Evolutionary conservation across 2,888 invertebrate species (phyloP).

Genomic region (Perizoma flavofasciatum): DNA sequence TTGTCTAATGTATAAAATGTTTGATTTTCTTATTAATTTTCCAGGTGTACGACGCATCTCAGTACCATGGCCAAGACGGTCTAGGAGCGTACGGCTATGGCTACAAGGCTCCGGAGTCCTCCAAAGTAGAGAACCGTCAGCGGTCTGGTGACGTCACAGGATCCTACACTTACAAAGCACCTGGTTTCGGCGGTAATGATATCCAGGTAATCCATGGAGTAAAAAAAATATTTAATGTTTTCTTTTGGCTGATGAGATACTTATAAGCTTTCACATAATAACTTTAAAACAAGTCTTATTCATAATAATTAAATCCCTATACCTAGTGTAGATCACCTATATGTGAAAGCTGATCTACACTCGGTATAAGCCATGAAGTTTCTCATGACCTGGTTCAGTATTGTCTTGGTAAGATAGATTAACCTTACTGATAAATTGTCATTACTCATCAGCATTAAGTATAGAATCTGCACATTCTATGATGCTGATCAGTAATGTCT

Average conservation of each 20-base stretch:
- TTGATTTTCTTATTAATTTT: conserved; percentile 5
- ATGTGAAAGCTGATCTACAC: too few relatives aligned
- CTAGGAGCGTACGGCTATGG: conserved; percentile 89
- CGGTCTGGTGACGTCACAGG: conserved; percentile 87
- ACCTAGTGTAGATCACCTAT: too few relatives aligned
- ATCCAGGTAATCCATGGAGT: conserved; percentile 75
- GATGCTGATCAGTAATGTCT: neutral
- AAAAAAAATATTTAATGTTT: too few relatives aligned
- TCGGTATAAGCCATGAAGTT: too few relatives aligned
- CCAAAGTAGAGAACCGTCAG: conserved; percentile 88
- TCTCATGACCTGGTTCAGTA: too few relatives aligned
- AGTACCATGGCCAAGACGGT: conserved; percentile 89
- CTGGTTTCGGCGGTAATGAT: conserved; percentile 65
- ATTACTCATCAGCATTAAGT: too few relatives aligned
- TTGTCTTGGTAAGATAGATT: too few relatives aligned
- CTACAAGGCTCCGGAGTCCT: conserved; percentile 88
- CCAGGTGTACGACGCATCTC: conserved; percentile 86
- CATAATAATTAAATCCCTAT: too few relatives aligned
- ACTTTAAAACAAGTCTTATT: too few relatives aligned
- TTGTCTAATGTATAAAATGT: neutral
- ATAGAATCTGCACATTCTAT: neutral
- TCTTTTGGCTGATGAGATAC: too few relatives aligned
- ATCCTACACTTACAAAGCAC: conserved; percentile 87
- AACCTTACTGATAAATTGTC: too few relatives aligned
- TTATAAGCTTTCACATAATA: too few relatives aligned